Evolutionary conservation across 2,797 vertebrate genomes (phyloP), one percentile per base, ranked within the genome.

Genomic region (Oryzias sinensis): DNA sequence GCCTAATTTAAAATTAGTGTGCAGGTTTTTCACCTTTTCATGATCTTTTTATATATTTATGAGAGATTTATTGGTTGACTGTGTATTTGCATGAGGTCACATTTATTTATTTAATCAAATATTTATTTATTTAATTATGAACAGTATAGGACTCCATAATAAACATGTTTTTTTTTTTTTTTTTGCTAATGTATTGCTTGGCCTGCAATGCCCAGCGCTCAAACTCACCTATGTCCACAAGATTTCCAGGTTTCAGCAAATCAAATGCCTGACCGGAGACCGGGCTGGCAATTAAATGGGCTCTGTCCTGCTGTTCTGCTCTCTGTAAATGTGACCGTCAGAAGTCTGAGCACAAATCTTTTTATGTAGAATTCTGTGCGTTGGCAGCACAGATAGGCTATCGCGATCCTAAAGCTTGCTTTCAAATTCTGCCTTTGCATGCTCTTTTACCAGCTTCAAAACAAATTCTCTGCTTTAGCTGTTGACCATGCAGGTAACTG

Each of bases 111-210:
- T n/a, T n/a, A n/a, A n/a, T n/a, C n/a, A n/a, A n/a, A n/a, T n/a
- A n/a, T n/a, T n/a, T n/a, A n/a, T n/a, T n/a, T n/a, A n/a, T n/a
- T n/a, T n/a, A n/a, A n/a, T n/a, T n/a, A n/a, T n/a, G n/a, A n/a
- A n/a, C n/a, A n/a, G n/a, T n/a, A n/a, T n/a, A n/a, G n/a, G n/a
- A n/a, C n/a, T n/a, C n/a, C n/a, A n/a, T 16, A 48, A 49, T 40
- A 54, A 43, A 57, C 29, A 43, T 42, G 33, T 15, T 48, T 6
- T 47, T 16, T 64, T 11, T 64, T 11, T 14, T 8, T 14, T 1
- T 18, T 13, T 20, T 70, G 46, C 11, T 22, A 56, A 60, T 63
- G 22, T 43, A 52, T n/a, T 52, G 13, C 54, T 51, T 37, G n/a
- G 16, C 20, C 25, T 51, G 49, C 2, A 29, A 44, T 16, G n/a